Conservation (phyloP, 2,797 vertebrate species). For the Catamblyrhynchus diadema region DNA sequence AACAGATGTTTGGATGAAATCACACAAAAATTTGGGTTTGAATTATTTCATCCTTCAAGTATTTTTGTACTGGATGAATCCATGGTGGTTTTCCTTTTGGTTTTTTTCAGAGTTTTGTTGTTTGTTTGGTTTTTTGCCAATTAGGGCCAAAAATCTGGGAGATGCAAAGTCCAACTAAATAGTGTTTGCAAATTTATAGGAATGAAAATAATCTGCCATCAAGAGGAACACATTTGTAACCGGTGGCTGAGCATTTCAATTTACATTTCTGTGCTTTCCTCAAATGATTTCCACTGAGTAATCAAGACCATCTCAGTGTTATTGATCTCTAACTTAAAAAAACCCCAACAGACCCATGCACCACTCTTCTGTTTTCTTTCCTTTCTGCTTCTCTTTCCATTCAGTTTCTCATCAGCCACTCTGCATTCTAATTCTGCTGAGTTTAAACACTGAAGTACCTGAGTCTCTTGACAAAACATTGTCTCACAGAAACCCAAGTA, state of each 20-base stretch:
- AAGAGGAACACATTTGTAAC: background rate
- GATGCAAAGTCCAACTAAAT: background rate
- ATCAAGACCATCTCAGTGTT: background rate
- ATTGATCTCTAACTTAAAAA: background rate
- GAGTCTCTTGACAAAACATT: background rate
- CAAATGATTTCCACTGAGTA: background rate
- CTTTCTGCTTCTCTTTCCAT: background rate
- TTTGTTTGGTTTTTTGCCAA: background rate
- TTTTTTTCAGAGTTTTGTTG: background rate
- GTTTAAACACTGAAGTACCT: background rate
- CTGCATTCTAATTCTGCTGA: background rate
- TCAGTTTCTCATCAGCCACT: background rate
- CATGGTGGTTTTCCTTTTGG: background rate
- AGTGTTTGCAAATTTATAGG: background rate
- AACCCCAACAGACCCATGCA: accelerated
- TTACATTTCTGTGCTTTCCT: background rate
- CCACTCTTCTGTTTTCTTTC: background rate
- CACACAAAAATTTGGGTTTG: background rate
- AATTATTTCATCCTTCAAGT: background rate
- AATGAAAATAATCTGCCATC: background rate
- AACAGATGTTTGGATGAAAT: background rate
- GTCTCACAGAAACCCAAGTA: background rate
- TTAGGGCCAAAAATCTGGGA: background rate
- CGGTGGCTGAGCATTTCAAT: background rate
- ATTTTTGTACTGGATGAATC: background rate